Base-by-base conservation (phyloP, 2,113 vertebrate genomes). In the Cottus gobio region DNA sequence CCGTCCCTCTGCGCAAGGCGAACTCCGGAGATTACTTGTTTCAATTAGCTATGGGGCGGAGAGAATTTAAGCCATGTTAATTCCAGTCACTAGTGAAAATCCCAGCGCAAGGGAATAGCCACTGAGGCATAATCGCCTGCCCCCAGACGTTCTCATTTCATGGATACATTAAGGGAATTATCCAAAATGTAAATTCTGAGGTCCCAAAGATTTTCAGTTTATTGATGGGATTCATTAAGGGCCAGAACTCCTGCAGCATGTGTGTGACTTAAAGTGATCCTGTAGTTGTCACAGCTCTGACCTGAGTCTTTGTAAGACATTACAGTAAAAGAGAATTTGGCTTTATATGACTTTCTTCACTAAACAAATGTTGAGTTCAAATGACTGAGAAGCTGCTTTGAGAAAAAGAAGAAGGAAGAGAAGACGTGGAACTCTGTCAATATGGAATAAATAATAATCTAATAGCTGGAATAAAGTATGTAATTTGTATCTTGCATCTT, bases 11-110 rank as follows among this genome's bases (percentile, higher is more conserved):
- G 58, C 57, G 81, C 84, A 80, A 72, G 71, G 64, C 78, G 44
- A 85, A 85, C 91, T 77, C 88, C 3, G 65, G 90, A 92, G 91
- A 93, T 93, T 92, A 93, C 90, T 87, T 84, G 83, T 94, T 93
- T 93, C 92, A 94, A 93, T 93, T 93, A 92, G 90, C 87, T 75
- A 87, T 79, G 85, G 87, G 89, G 89, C 30, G 70, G 82, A 85
- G 83, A 89, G 80, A 88, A 91, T 91, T 87, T 89, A 92, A 93
- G 88, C 84, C 88, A 90, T 88, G 87, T 88, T 94, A 92, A 93
- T 93, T 93, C 90, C 85, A 85, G 85, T 86, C 85, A 89, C 89
- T 88, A 85, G 71, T 85, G 80, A 52, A 87, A 93, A 91, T 87
- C 88, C 82, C 70, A 63, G 65, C 56, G 86, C 89, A 85, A 87